phyloP scores from a whole-genome alignment of 2,113 vertebrate genomes.

The Agapornis roseicollis region DNA sequence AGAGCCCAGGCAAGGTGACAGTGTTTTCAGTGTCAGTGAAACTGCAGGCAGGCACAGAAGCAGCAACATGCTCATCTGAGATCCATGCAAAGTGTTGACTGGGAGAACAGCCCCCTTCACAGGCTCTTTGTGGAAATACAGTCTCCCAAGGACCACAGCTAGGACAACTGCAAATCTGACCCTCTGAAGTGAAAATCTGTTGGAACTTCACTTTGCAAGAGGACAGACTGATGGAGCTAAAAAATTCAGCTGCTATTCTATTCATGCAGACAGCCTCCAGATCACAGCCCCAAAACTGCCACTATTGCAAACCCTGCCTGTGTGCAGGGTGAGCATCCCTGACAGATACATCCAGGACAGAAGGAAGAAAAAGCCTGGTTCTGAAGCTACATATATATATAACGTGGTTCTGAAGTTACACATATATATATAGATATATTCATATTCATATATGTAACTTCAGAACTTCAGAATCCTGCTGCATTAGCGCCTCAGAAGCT shows the following conservation, averaged over 20 bases:
- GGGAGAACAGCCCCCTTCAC: neutral
- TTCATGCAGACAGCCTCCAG: neutral
- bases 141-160: neutral
- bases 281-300: neutral
- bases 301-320: neutral
- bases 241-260: neutral
- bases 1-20: neutral
- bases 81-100: neutral
- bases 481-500: neutral
- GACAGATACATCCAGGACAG: neutral
- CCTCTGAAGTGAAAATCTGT: neutral
- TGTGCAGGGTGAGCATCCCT: neutral
- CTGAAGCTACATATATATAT: neutral
- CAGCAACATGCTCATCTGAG: rapidly evolving
- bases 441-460: neutral
- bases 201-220: neutral
- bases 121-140: neutral
- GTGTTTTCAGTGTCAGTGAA: neutral
- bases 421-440: neutral
- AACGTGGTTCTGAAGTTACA: neutral
- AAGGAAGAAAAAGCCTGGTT: neutral
- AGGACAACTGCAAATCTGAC: neutral
- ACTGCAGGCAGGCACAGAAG: neutral
- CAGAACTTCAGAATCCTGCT: neutral
- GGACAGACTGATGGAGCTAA: neutral